Conservation (phyloP, 2,113 vertebrate species). For the Oostethus manadensis region DNA sequence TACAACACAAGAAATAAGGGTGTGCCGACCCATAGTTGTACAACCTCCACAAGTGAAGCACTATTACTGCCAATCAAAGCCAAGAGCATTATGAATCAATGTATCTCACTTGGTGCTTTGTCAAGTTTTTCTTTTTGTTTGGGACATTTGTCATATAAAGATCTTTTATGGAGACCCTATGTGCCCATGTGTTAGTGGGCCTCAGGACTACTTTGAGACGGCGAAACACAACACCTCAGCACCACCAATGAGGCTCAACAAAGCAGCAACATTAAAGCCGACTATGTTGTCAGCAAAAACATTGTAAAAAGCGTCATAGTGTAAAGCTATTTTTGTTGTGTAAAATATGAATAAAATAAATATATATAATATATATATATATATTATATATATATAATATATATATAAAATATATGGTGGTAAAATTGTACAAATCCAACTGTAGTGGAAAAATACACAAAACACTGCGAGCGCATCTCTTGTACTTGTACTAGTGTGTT, state of each 20-base stretch:
- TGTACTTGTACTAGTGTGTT: no score
- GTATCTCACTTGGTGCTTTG: not conserved
- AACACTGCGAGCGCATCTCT: no score
- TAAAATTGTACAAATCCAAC: no score
- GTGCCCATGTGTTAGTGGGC: conserved; percentile 42
- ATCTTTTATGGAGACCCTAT: conserved; percentile 16
- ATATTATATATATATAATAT: no score
- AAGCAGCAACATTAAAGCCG: not conserved
- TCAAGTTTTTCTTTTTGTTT: not conserved
- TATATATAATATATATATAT: no score
- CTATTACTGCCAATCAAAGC: not conserved
- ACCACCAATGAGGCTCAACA: conserved; percentile 7
- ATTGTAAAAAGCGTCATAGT: no score
- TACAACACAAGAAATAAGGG: not conserved
- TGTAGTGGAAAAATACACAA: no score
- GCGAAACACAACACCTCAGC: conserved; percentile 38
- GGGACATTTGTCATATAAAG: not conserved
- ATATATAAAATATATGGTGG: no score
- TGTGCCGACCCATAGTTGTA: not conserved
- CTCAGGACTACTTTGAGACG: conserved; percentile 19
- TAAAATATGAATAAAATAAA: no score
- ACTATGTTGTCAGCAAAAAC: not conserved
- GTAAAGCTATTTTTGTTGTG: no score
- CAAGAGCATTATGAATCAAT: not conserved
- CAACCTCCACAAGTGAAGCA: not conserved